Conservation (phyloP, 2,888 invertebrate species). For the Boloria euphrosyne region DNA sequence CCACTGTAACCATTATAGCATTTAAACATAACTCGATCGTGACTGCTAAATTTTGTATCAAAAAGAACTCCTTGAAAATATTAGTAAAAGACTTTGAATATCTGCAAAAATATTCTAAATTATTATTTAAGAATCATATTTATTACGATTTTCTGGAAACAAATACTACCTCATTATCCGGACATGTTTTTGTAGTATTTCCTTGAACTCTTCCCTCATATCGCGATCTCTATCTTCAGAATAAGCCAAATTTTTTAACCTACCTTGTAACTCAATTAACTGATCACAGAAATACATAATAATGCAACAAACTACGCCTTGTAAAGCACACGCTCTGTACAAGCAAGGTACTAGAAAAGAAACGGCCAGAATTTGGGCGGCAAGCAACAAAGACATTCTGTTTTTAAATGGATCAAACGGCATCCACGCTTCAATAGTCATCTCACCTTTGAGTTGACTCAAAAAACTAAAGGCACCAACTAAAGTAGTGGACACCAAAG, state of each 20-base stretch:
- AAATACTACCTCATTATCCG: constrained; percentile 60
- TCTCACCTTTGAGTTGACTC: constrained; percentile 54
- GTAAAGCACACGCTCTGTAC: constrained; percentile 61
- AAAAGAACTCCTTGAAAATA: constrained; percentile 66
- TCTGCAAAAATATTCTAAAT: constrained; percentile 49
- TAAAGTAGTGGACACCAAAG: constrained; percentile 45
- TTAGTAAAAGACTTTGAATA: constrained; percentile 56
- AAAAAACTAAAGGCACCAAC: constrained; percentile 51
- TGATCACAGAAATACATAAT: constrained; percentile 70
- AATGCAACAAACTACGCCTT: constrained; percentile 65
- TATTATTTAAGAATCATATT: neutral
- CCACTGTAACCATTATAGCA: constrained; percentile 63
- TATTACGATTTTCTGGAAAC: neutral
- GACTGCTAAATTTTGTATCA: constrained; percentile 67
- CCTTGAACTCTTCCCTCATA: constrained; percentile 52
- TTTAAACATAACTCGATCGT: constrained; percentile 67
- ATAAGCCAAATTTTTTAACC: constrained; percentile 52
- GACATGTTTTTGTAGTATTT: constrained; percentile 62
- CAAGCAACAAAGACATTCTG: constrained; percentile 51
- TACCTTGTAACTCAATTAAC: constrained; percentile 55
- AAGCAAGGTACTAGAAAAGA: constrained; percentile 53
- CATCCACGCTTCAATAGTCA: constrained; percentile 66
- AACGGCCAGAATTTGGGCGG: constrained; percentile 51
- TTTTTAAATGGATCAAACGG: constrained; percentile 62
- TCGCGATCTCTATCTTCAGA: constrained; percentile 44